Percentiles rank a stretch among this genome's conserved stretches.
These are phyloP conservation scores for Drosophila barbarae DNA, from an alignment of 2,888 invertebrate species.

Conservation along the genomic window DNA sequence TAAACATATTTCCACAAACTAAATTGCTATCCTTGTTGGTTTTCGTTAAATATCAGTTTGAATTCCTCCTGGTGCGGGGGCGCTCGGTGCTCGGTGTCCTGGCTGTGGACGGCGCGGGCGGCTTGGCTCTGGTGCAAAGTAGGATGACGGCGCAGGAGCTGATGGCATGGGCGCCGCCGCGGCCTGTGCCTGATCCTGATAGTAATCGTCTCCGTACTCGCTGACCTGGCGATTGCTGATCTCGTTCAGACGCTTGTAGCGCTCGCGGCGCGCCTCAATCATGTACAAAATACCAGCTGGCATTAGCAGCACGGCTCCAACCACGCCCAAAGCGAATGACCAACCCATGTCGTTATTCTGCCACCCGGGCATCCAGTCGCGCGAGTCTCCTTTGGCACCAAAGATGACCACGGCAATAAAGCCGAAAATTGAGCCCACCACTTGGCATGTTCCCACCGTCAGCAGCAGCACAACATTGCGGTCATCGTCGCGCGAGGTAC, in stretches of 20 bases:
- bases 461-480: slow-evolving; percentile 87
- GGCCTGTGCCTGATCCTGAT: slow-evolving; percentile 58
- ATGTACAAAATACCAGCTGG: slow-evolving; percentile 90
- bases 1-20: background rate
- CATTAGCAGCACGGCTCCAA: slow-evolving; percentile 88
- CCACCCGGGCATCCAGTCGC: slow-evolving; percentile 98
- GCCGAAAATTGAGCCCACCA: slow-evolving; percentile 89
- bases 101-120: slow-evolving; percentile 75
- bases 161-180: slow-evolving; percentile 35
- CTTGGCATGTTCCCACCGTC: slow-evolving; percentile 86
- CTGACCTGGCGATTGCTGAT: slow-evolving; percentile 85
- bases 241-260: slow-evolving; percentile 86
- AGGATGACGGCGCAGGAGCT: slow-evolving; percentile 41
- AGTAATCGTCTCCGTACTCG: slow-evolving; percentile 82
- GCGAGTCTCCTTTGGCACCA: slow-evolving; percentile 92
- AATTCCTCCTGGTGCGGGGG: slow-evolving; percentile 79
- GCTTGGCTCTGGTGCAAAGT: slow-evolving; percentile 69
- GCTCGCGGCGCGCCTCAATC: slow-evolving; percentile 89
- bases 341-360: slow-evolving; percentile 96
- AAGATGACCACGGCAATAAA: slow-evolving; percentile 92
- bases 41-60: slow-evolving; percentile 86
- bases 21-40: background rate
- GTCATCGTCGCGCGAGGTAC: slow-evolving; percentile 88
- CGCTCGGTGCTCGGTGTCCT: slow-evolving; percentile 56
- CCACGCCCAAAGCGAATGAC: slow-evolving; percentile 92